Evolutionary conservation across 2,113 vertebrate genomes (phyloP), one percentile per base, ranked within the genome.

Genomic region (Nothoprocta perdicaria): DNA sequence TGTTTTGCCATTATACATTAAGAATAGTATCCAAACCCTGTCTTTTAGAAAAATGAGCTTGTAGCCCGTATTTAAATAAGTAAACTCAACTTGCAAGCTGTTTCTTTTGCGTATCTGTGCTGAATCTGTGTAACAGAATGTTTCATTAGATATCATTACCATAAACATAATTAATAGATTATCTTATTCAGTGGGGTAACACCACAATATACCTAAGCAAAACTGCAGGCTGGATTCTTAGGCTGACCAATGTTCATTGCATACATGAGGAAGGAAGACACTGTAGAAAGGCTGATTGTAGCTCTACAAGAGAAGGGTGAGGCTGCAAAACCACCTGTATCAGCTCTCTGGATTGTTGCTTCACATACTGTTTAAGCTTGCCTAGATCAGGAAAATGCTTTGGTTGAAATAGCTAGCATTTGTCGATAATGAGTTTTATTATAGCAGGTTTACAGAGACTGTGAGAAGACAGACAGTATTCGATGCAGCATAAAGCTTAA

Each of bases 181-280:
- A 48, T 53, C 29, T 46, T 41, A 29, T 48, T 41, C 24, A 31
- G 23, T 0, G 0, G 10, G 12, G 5, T 13, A 77, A 31, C 14
- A 80, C 13, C 29, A 8, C 14, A 27, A 65, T 24, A 53, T 63
- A 31, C 31, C 10, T n/a, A n/a, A 31, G 38, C 26, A 75, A 46
- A 90, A 46, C 12, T 50, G 7, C 27, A 80, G 48, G 29, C 55
- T 46, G 12, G 69, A 33, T 76, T 26, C 40, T 53, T 7, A 21
- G 10, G 9, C 72, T 2, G 0, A 18, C 19, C 2, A 0, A 4
- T 17, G 33, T 40, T 53, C 29, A 23, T 22, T 21, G 22, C 11
- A 40, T 35, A 38, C 0, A 0, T 17, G 17, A 24, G 29, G 12
- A 52, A 11, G 41, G 27, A 66, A 27, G 11, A 10, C 22, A 29